Evolutionary conservation across 2,113 vertebrate genomes (phyloP).

Genomic region (Cyprinodon tularosa): DNA sequence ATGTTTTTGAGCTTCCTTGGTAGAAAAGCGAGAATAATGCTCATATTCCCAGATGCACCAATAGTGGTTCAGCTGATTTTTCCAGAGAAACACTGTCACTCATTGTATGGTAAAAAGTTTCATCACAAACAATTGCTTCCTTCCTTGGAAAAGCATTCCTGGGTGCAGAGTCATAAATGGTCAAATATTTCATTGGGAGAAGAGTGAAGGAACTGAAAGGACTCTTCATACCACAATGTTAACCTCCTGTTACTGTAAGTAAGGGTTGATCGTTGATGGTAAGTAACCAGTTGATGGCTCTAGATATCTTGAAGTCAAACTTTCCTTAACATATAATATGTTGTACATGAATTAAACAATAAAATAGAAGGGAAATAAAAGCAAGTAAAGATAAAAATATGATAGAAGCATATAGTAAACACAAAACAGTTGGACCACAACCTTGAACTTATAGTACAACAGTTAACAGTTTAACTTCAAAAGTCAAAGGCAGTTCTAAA

Average conservation of each 20-base stretch:
- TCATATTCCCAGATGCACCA: neutral
- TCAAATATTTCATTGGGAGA: neutral
- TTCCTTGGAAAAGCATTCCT: neutral
- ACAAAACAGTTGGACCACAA: too few relatives aligned
- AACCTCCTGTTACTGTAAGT: neutral
- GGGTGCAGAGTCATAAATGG: neutral
- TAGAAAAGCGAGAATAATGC: neutral
- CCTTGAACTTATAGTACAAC: too few relatives aligned
- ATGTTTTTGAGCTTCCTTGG: neutral
- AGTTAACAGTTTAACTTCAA: too few relatives aligned
- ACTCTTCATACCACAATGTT: neutral
- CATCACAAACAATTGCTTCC: neutral
- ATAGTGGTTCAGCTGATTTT: neutral
- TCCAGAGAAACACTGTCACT: too few relatives aligned
- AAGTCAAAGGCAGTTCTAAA: too few relatives aligned
- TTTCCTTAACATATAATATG: too few relatives aligned
- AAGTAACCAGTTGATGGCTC: neutral
- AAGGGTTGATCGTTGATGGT: too few relatives aligned
- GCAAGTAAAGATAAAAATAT: too few relatives aligned
- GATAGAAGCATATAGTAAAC: too few relatives aligned
- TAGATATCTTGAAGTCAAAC: neutral
- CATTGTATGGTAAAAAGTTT: neutral
- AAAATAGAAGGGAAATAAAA: too few relatives aligned
- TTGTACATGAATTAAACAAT: too few relatives aligned
- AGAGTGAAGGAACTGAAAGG: neutral